Base-by-base conservation (phyloP, 92 coral and sea anemone genomes). In the Zoanthus gigantus region DNA sequence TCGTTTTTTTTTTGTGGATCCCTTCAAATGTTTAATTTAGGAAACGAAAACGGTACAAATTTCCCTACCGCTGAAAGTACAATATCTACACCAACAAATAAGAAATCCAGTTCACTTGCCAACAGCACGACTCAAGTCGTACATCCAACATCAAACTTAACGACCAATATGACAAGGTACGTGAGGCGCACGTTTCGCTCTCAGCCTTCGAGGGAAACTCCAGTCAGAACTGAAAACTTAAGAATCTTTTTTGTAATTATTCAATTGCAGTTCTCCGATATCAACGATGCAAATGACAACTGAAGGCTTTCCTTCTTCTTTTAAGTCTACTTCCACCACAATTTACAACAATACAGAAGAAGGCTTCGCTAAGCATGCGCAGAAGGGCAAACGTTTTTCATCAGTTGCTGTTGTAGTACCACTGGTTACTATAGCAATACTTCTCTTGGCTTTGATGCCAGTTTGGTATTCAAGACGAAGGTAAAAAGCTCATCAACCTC, bases 381-480 rank as follows among this genome's bases (percentile, higher is more conserved):
- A 80, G 74, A 44, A 81, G 63, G 14, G 60, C 85, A 81, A 81
- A 46, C 12, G 71, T 50, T 4, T 37, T 28, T 23, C 28, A 11
- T 15, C 65, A 32, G 28, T 66, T 17, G 85, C 60, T 53, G n/a
- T 66, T 6, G 18, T 81, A 10, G 74, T 81, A 67, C 71, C 85
- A 23, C 57, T 81, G 2, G 75, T 48, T 81, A 31, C 74, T 67
- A 68, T 81, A 61, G 58, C 52, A 44, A 46, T 18, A 44, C 67
- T 58, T 47, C 53, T 81, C 46, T 37, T 66, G 6, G 76, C 63
- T 28, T n/a, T 67, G 37, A 54, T 29, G 13, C 44, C 28, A 48
- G 60, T 81, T 28, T 44, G 74, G 44, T 81, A 81, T 71, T 67
- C 47, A 71, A 81, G 34, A 44, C 74, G 85, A 81, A 81, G 85